Base-by-base conservation (phyloP, 2,113 vertebrate species). In the Spheniscus mendiculus region DNA sequence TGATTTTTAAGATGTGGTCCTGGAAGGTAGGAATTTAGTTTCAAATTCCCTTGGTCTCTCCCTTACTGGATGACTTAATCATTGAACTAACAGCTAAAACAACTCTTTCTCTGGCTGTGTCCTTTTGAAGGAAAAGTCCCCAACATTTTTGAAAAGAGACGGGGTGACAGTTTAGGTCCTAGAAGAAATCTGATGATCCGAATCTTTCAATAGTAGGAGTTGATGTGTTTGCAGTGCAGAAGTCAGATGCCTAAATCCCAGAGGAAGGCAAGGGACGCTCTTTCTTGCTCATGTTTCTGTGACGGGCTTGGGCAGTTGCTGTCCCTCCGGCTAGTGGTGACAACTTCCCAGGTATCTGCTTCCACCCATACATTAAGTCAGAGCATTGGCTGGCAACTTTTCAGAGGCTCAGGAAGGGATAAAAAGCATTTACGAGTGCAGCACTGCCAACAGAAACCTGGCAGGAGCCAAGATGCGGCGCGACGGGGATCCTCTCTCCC, bases 381-480 rank as follows among this genome's bases (percentile, higher is more conserved):
- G 67, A 80, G 79, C 88, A 72, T 55, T 3, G 11, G 36, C 94
- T 96, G 79, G 88, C 91, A 95, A 22, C 30, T 49, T 72, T 73
- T 77, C 76, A 93, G 92, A 76, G 71, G 40, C 90, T 94, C 52
- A 69, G 73, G 78, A 85, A 90, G 69, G 74, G 66, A 76, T 92
- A 92, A 90, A 91, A 94, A 83, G 38, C 78, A 72, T 93, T 94
- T 87, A 71, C 1, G 3, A 78, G 92, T 5, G 44, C 82, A 82
- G 84, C 47, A 47, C 19, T 94, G 85, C 95, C 95, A 94, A 93
- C 88, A 95, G 94, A 95, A 97, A 94, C 92, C 61, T 14, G 4
- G 38, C 73, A 79, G 82, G 90, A 94, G 92, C 94, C 90, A 93
- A 90, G 73, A 26, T 4, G 5, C 1, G 5, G 72, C 10, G 2